Percentiles rank a stretch among this genome's conserved stretches.
phyloP scores from a whole-genome alignment of 2,113 vertebrate genomes.

The Sturnus vulgaris region DNA sequence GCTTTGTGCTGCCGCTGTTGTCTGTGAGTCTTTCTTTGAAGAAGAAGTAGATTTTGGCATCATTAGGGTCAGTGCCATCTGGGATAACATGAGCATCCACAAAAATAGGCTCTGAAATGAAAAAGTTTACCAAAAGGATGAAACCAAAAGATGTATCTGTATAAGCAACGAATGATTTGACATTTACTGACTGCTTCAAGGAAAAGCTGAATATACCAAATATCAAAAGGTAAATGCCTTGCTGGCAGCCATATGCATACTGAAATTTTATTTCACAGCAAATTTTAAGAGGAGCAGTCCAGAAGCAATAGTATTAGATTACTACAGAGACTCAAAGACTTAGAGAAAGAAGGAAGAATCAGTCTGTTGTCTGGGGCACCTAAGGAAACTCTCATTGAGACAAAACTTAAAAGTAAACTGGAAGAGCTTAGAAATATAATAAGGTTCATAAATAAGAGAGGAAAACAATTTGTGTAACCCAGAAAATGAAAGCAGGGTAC shows the following conservation, averaged over 20 bases:
- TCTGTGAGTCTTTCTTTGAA: constrained; percentile 91
- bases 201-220: background rate
- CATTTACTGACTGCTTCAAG: background rate
- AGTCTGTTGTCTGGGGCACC: background rate
- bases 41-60: constrained; percentile 95
- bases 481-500: background rate
- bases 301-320: background rate
- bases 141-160: background rate
- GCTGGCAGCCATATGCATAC: background rate
- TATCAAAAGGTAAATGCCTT: background rate
- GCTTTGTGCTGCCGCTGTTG: constrained; percentile 89
- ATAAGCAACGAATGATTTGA: background rate
- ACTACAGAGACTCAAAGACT: background rate
- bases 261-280: background rate
- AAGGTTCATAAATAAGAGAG: background rate
- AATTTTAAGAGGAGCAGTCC: background rate
- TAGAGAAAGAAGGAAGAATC: background rate
- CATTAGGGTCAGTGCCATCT: constrained; percentile 92
- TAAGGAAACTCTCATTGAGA: background rate
- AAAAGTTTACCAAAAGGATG: background rate
- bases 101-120: constrained; percentile 88
- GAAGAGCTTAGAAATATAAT: background rate
- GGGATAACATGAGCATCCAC: constrained; percentile 93
- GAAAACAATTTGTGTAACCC: background rate
- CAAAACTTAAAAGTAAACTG: background rate